phyloP scores from a whole-genome alignment of 2,888 invertebrate genomes.

The Cryptocephalus primarius region DNA sequence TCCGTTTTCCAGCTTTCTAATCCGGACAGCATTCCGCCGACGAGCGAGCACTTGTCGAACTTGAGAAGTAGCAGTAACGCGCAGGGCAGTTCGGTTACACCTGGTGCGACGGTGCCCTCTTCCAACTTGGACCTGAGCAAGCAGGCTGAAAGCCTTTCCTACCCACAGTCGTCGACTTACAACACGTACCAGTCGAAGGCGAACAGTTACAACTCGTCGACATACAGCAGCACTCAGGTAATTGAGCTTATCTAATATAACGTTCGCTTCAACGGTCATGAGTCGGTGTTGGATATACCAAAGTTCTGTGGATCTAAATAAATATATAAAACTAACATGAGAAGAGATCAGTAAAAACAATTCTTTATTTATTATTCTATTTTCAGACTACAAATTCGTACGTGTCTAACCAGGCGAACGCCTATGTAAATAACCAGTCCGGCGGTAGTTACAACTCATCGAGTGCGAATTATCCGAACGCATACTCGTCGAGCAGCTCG shows the following conservation, averaged over 20 bases:
- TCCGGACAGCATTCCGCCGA: conserved; percentile 35
- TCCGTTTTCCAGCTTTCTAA: conserved; percentile 28
- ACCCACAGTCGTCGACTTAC: conserved; percentile 35
- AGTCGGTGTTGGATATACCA: too few relatives aligned
- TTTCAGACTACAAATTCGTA: conserved; percentile 39
- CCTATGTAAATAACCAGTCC: conserved; percentile 30
- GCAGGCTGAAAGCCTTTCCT: conserved; percentile 7
- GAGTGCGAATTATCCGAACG: conserved; percentile 31
- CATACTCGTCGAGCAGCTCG: conserved; percentile 30
- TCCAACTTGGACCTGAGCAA: conserved; percentile 9
- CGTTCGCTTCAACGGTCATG: too few relatives aligned
- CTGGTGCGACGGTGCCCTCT: conserved; percentile 19
- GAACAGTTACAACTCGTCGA: conserved; percentile 27
- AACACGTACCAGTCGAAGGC: conserved; percentile 33
- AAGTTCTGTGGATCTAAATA: too few relatives aligned
- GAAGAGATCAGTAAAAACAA: too few relatives aligned
- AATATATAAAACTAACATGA: too few relatives aligned
- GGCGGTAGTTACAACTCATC: conserved; percentile 27
- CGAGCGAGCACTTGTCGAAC: conserved; percentile 30
- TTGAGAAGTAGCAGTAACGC: conserved; percentile 36
- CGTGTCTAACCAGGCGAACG: conserved; percentile 28
- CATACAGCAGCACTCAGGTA: conserved; percentile 31
- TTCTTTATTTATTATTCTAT: too few relatives aligned
- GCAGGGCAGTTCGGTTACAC: conserved; percentile 22
- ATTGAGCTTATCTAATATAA: conserved; percentile 2